Conservation (phyloP, 1,140 invertebrate species). For the Microplitis demolitor region DNA sequence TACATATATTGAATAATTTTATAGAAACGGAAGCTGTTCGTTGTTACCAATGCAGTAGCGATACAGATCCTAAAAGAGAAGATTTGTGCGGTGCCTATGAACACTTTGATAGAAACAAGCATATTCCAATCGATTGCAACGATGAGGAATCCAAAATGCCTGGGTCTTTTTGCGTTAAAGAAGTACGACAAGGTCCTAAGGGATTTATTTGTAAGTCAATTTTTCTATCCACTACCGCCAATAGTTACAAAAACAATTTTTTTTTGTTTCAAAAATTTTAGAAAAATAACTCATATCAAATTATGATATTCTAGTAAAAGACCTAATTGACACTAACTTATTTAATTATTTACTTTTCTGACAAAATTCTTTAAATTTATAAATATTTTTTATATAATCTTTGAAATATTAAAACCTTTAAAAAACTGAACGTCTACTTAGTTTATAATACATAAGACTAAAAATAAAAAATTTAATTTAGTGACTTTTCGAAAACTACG, state of each 20-base stretch:
- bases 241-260: not conserved
- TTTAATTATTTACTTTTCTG: too few relatives aligned
- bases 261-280: too few relatives aligned
- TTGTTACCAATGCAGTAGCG: conserved; percentile 88
- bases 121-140: conserved; percentile 87
- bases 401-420: too few relatives aligned
- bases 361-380: too few relatives aligned
- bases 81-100: conserved; percentile 87
- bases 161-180: conserved; percentile 92
- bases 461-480: too few relatives aligned
- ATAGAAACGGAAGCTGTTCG: conserved; percentile 70
- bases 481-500: too few relatives aligned
- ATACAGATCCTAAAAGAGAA: conserved; percentile 72
- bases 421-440: too few relatives aligned
- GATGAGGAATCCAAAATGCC: conserved; percentile 88
- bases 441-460: too few relatives aligned
- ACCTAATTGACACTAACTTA: too few relatives aligned
- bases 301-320: too few relatives aligned
- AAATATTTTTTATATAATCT: too few relatives aligned
- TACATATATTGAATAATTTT: conserved; percentile 23
- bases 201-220: conserved; percentile 84
- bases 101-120: conserved; percentile 76
- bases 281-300: too few relatives aligned
- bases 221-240: not conserved
- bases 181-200: conserved; percentile 84